Evolutionary conservation across 2,797 vertebrate species (phyloP).

Genomic region (Antrozous pallidus): DNA sequence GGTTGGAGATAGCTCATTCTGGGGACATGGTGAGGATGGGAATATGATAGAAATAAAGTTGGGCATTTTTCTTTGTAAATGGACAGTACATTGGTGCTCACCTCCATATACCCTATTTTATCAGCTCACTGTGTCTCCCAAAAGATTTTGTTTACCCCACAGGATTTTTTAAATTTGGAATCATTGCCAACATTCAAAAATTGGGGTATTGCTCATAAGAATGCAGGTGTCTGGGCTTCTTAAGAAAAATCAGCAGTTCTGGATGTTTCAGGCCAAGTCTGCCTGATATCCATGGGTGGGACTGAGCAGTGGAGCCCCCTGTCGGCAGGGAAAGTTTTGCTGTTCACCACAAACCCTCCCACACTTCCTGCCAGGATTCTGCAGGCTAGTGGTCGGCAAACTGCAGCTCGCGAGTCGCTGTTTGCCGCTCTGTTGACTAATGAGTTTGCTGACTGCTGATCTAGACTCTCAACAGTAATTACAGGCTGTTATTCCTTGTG

Average conservation of each 20-base stretch:
- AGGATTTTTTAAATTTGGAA: neutral
- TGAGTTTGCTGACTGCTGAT: too few species aligned
- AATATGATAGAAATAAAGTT: neutral
- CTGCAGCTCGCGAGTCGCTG: too few species aligned
- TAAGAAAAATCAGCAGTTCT: neutral
- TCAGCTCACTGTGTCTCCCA: neutral
- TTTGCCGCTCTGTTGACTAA: too few species aligned
- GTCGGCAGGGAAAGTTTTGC: accelerated
- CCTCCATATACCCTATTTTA: neutral
- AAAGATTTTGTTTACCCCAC: neutral
- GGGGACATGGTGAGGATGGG: neutral
- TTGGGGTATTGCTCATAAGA: neutral
- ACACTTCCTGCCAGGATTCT: neutral
- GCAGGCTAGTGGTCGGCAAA: too few species aligned
- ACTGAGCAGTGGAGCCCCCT: accelerated
- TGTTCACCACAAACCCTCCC: neutral
- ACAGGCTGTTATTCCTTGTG: too few species aligned
- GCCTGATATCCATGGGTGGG: accelerated
- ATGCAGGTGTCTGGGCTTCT: neutral
- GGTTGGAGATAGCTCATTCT: neutral
- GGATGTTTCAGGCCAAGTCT: neutral
- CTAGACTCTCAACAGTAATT: too few species aligned
- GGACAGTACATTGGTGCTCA: neutral
- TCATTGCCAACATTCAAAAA: neutral
- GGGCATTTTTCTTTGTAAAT: neutral